These are phyloP conservation scores for Epinotia brunnichana DNA, from an alignment of 2,888 invertebrate species.

Conservation along the genomic window DNA sequence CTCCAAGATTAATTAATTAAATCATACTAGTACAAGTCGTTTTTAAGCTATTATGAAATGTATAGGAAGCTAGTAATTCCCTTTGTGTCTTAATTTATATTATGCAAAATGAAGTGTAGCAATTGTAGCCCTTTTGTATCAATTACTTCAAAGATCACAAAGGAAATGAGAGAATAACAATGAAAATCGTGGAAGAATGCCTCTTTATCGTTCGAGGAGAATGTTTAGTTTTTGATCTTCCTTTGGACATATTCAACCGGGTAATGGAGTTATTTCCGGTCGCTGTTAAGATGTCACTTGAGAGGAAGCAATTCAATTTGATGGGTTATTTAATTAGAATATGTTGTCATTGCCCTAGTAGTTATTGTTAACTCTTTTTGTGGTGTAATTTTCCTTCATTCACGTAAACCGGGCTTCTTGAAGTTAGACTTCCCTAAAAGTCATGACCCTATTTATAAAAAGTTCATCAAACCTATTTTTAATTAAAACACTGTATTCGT, in stretches of 20 bases:
- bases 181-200: conserved; percentile 6
- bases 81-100: background rate
- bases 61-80: background rate
- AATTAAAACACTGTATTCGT: too few relatives aligned
- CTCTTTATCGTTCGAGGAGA: conserved; percentile 3
- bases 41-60: too few relatives aligned
- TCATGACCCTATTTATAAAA: too few relatives aligned
- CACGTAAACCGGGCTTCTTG: background rate
- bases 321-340: background rate
- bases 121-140: background rate
- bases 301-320: conserved; percentile 24
- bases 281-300: conserved; percentile 8
- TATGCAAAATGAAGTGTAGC: conserved; percentile 3
- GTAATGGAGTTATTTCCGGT: conserved; percentile 27
- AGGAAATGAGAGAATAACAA: conserved; percentile 22
- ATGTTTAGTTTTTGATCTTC: conserved; percentile 3
- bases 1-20: too few relatives aligned
- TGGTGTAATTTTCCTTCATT: background rate
- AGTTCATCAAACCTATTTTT: too few relatives aligned
- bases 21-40: too few relatives aligned
- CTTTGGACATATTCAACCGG: conserved; percentile 5
- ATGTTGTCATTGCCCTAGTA: background rate
- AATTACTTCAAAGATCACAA: conserved; percentile 5
- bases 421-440: too few relatives aligned
- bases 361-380: background rate